These are phyloP conservation scores for Tamandua tetradactyla DNA, from an alignment of 2,797 vertebrate genomes.

Conservation along the genomic window DNA sequence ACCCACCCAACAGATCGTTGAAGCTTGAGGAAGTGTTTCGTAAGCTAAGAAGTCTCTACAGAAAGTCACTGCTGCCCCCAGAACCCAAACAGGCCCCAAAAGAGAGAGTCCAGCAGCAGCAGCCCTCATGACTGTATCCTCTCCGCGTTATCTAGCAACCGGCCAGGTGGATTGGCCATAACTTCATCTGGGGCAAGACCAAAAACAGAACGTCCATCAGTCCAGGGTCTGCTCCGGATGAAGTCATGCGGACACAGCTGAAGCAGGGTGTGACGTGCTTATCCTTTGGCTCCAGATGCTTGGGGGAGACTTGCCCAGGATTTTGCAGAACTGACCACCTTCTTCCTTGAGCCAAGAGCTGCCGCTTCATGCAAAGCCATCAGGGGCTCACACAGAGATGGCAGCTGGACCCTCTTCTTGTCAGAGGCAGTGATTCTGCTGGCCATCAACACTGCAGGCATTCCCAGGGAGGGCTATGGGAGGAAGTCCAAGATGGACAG, in stretches of 20 bases:
- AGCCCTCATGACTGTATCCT: neutral
- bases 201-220: accelerated
- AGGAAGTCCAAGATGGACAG: neutral
- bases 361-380: neutral
- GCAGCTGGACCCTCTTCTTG: neutral
- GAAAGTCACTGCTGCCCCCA: no score
- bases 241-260: neutral
- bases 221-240: neutral
- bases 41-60: neutral
- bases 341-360: no score
- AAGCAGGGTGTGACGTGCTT: neutral
- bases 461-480: neutral
- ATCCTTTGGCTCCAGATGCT: neutral
- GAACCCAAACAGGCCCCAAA: neutral
- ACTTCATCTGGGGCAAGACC: neutral
- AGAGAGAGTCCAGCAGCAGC: neutral
- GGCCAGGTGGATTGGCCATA: neutral
- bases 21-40: neutral
- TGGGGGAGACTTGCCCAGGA: neutral
- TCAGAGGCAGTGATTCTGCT: neutral
- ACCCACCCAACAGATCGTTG: neutral
- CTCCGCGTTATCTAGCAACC: neutral
- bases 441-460: neutral
- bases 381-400: neutral
- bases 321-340: neutral